A percentile compares a stretch with the other conserved stretches of the same genome.
These are phyloP conservation scores for Morus bassanus DNA, from an alignment of 2,797 vertebrate species.

Conservation along the genomic window DNA sequence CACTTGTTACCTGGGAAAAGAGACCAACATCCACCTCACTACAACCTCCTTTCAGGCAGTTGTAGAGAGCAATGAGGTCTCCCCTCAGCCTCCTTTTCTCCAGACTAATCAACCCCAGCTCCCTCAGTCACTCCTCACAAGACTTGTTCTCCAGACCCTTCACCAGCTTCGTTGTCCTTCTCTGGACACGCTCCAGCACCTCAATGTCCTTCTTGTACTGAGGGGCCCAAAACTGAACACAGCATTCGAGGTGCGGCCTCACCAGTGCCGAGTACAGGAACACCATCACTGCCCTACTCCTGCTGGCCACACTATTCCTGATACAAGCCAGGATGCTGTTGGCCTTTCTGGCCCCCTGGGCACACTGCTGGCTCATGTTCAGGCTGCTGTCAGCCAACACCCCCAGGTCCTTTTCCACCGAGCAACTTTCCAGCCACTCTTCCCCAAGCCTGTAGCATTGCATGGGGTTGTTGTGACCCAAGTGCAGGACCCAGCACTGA, in stretches of 20 bases:
- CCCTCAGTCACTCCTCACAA: not conserved
- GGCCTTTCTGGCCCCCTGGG: not conserved
- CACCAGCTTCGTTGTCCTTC: not conserved
- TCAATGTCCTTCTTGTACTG: no score
- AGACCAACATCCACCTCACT: not conserved
- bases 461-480: not conserved
- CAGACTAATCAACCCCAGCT: not conserved
- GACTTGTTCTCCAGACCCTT: not conserved
- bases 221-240: no score
- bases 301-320: not conserved
- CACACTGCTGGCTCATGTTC: not conserved
- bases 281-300: not conserved
- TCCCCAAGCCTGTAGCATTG: not conserved
- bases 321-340: not conserved
- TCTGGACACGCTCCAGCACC: no score
- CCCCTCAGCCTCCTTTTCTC: not conserved
- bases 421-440: not conserved
- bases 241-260: not conserved
- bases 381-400: not conserved
- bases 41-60: not conserved
- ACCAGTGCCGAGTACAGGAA: not conserved
- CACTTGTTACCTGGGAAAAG: not conserved
- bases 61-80: not conserved
- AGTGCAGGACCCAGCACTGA: not conserved
- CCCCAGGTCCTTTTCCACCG: accelerated